Evolutionary conservation across 2,113 vertebrate species (phyloP), one percentile per base, ranked within the genome.

Genomic region (Mustelus asterias): DNA sequence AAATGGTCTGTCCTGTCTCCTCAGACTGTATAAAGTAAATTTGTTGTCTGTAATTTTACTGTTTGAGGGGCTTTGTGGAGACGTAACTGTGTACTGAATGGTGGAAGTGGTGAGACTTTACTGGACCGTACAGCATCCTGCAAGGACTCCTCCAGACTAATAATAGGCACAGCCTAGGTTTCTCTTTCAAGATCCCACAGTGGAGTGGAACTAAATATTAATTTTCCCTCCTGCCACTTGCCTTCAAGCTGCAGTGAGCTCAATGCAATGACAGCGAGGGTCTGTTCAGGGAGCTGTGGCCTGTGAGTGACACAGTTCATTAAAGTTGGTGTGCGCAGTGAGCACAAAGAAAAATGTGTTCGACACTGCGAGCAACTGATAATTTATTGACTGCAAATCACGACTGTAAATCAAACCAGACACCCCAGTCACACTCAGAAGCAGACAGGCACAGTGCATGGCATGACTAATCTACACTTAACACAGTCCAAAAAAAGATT

Each of bases 311-410:
- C 88, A 90, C 88, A 54, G 54, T 16, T 60, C 48, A 90, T 90
- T 60, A 90, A 29, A 60, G 54, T 60, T 60, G 9, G 9, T 33
- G 88, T 16, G 26, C 26, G 26, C 54, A 60, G 26, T 90, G 88
- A 11, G 44, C 60, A 60, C 86, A 89, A 58, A 58, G 58, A 18
- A 67, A 54, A 24, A 44, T 60, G 86, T 58, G 24, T 58, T 60
- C 22, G 16, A 54, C 85, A 24, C 86, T 58, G 24, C 86, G 29
- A 58, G 24, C 44, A 90, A 90, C 88, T 63, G 88, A 90, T 90
- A 90, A 90, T 90, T 90, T 90, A 90, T 90, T 90, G 88, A 54
- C 54, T 90, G 88, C 88, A 90, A 60, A 60, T 90, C 88, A 60
- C 54, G 54, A 90, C 7, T 90, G 58, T 90, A 60, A 90, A 90